phyloP scores from a whole-genome alignment of 2,113 vertebrate genomes.

The Myrmecophaga tridactyla region DNA sequence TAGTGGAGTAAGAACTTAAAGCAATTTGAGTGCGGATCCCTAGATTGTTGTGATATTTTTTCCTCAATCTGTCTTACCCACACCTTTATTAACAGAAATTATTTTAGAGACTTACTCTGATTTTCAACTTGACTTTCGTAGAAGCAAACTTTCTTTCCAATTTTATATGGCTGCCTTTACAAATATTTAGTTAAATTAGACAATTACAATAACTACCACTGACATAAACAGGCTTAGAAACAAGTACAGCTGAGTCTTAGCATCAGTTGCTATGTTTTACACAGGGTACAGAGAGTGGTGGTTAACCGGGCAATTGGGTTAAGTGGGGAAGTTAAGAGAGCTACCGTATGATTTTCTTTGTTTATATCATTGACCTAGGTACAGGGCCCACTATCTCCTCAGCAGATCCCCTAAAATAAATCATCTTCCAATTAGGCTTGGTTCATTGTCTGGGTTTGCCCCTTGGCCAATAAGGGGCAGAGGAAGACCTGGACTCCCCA shows the following conservation, averaged over 20 bases:
- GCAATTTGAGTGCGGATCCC: constrained; percentile 7
- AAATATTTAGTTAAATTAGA: constrained; percentile 46
- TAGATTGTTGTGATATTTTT: constrained; percentile 34
- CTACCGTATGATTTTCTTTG: not conserved
- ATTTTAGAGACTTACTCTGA: not conserved
- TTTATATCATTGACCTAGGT: constrained; percentile 14
- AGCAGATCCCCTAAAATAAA: not conserved
- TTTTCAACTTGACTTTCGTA: constrained; percentile 39
- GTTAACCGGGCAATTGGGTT: not conserved
- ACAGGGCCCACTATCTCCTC: not conserved
- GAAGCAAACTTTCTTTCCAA: not conserved
- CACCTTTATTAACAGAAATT: constrained; percentile 8
- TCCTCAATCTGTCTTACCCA: not conserved
- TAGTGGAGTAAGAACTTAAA: constrained; percentile 42
- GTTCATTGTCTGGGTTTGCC: not conserved
- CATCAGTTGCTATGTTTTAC: not conserved
- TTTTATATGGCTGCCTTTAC: constrained; percentile 5
- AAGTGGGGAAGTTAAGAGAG: not conserved
- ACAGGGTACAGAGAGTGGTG: not conserved
- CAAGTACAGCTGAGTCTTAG: not conserved
- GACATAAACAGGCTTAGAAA: not conserved
- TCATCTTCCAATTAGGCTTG: not conserved
- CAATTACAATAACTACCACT: not conserved
- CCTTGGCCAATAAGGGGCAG: not conserved
- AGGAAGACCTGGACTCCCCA: not conserved